Evolutionary conservation across 2,113 vertebrate species (phyloP).

Genomic region (Protobothrops mucrosquamatus): DNA sequence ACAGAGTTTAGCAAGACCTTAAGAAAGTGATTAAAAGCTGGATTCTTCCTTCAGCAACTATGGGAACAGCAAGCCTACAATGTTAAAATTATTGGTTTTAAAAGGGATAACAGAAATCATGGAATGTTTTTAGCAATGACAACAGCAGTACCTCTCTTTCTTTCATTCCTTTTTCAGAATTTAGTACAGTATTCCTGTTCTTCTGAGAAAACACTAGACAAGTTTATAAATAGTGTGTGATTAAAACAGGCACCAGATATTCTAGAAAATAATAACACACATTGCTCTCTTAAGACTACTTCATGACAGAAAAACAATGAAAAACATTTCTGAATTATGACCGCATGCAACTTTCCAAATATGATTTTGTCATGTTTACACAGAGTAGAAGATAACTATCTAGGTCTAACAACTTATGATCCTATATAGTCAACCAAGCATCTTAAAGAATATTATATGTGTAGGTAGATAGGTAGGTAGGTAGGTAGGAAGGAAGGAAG

Average conservation of each 20-base stretch:
- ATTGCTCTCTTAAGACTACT: neutral
- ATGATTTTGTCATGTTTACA: neutral
- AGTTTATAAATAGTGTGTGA: neutral
- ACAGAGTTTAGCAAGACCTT: neutral
- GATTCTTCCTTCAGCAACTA: neutral
- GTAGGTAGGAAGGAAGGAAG: neutral
- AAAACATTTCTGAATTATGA: neutral
- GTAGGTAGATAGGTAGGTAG: too few species aligned
- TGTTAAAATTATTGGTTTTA: neutral
- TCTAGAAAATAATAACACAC: neutral
- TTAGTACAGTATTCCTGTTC: neutral
- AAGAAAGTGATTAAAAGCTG: neutral
- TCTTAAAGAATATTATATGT: neutral
- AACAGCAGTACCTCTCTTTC: neutral
- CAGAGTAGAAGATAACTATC: neutral
- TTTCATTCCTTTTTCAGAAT: neutral
- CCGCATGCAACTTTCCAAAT: neutral
- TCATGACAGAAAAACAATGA: neutral
- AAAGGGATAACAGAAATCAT: rapidly evolving
- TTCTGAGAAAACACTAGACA: neutral
- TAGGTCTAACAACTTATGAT: neutral
- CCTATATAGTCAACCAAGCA: neutral
- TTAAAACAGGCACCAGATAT: neutral
- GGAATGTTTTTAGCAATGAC: rapidly evolving
- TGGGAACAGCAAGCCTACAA: neutral